phyloP scores from a whole-genome alignment of 2,113 vertebrate species.

The Microcebus lehilahytsara region DNA sequence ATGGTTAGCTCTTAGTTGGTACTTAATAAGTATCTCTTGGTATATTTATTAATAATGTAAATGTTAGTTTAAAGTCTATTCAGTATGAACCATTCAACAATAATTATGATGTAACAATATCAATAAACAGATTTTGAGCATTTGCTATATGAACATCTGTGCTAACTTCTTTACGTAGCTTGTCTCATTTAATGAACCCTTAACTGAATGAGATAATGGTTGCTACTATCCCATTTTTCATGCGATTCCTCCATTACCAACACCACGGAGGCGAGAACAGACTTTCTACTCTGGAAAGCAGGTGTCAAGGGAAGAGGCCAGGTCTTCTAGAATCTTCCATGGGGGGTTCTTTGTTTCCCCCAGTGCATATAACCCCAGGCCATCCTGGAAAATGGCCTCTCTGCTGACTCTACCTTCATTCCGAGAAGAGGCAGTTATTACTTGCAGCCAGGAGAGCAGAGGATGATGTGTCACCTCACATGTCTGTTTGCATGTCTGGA shows the following conservation, averaged over 20 bases:
- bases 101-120: background rate
- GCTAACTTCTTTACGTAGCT: background rate
- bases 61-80: background rate
- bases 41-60: background rate
- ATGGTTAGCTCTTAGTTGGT: background rate
- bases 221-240: too few relatives aligned
- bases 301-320: background rate
- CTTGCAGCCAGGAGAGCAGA: background rate
- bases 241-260: background rate
- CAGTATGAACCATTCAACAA: background rate
- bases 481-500: background rate
- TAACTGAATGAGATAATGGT: background rate
- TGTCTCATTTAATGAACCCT: background rate
- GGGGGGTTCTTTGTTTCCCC: background rate
- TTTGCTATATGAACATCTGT: background rate
- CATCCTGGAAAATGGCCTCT: background rate
- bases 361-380: background rate
- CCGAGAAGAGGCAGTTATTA: background rate
- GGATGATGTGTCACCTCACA: rapidly evolving
- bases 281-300: background rate
- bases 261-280: background rate
- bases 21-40: background rate
- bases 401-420: background rate
- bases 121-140: background rate
- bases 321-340: background rate